Base-by-base conservation (phyloP, 2,113 vertebrate species). In the Gracilinanus agilis region DNA sequence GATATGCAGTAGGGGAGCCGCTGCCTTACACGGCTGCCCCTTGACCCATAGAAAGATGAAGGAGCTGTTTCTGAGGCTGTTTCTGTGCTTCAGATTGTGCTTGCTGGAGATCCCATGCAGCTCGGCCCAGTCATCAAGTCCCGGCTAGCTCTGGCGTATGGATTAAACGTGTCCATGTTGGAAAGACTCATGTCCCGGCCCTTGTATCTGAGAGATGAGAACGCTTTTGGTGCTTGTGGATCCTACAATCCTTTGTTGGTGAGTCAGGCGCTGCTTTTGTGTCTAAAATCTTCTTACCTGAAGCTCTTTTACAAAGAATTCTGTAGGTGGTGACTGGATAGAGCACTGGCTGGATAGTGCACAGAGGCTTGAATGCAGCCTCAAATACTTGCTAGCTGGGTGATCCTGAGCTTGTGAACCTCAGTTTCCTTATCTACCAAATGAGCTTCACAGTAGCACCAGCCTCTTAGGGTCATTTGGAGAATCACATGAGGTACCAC, bases 71-170 rank as follows among this genome's bases (percentile, higher is more conserved):
- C 56, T 58, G 56, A 10, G 3, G 9, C 53, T 75, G 0, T 67
- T 12, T 25, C 2, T 55, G 34, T 95, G n/a, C 12, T 91, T 12
- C 95, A 99, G 99, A 98, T 99, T 13, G 97, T 99, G 92, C 98
- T 99, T 44, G 99, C 99, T 13, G 99, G 99, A 95, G 99, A 99
- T 97, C 99, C 99, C 44, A 99, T 99, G 98, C 99, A 99, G 95
- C 98, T 99, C 90, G 99, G 99, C 7, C 99, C 99, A 0, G 91
- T 99, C 54, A 98, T 99, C 96, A 99, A 99, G 98, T 99, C 99
- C 90, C 98, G 97, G 90, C 96, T 99, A 4, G 99, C 99, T 0
- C n/a, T 96, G 88, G 96, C 96, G 83, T 99, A 99, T 75, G 99
- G 99, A 89, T 98, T 99, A 92, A 99, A 98, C 1, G 12, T 99